Base-by-base conservation (phyloP, 2,113 vertebrate genomes). In the Strigops habroptila region DNA sequence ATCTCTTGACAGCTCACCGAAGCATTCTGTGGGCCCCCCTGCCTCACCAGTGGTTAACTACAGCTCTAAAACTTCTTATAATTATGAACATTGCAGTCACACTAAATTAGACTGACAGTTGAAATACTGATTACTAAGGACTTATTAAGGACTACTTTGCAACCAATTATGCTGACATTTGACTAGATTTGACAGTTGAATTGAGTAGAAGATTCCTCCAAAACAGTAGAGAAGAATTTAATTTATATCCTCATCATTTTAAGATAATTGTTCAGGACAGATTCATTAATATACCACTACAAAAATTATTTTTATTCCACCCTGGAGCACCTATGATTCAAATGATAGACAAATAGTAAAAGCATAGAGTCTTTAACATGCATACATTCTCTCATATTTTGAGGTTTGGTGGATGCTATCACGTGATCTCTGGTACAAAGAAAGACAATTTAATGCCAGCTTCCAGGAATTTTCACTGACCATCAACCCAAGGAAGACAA, bases 91-190 rank as follows among this genome's bases (percentile, higher is more conserved):
- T 96, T 95, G 92, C 97, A 97, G 96, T 96, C 95, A 97, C 74
- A 96, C 94, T 95, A 97, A 97, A 98, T 97, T 96, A 97, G 96
- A 97, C 84, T 97, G 97, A 96, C 97, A 97, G 96, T 13, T 97
- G 96, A 98, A 97, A 97, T 93, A 95, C 96, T 97, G 97, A 97
- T 97, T 97, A 97, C 95, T 97, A 96, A 97, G 97, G 95, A 96
- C 97, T 96, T 97, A 96, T 97, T 97, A 97, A 97, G 95, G 80
- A 96, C 96, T 97, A 97, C 97, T 97, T 97, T 97, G 96, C 95
- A 97, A 94, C 96, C 95, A 97, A 98, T 98, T 98, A 97, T 92
- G 85, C 92, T 97, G 96, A 97, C 97, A 98, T 96, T 97, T 98
- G 97, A 96, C 96, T 97, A 97, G 95, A 97, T 97, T 97, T 97